These are phyloP conservation scores for Scaptomyza caliginosa DNA, from an alignment of 2,888 invertebrate species.

Conservation along the genomic window DNA sequence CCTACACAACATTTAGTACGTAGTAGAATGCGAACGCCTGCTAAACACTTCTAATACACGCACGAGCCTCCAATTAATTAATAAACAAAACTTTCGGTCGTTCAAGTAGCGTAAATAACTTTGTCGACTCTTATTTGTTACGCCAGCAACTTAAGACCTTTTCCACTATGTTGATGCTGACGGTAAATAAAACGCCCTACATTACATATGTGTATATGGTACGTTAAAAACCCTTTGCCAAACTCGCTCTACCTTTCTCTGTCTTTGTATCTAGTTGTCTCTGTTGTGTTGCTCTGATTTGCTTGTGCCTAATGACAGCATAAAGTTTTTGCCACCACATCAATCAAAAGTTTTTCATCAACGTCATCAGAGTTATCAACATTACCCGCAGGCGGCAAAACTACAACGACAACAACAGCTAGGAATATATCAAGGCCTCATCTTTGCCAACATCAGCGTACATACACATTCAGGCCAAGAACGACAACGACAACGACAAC, in stretches of 20 bases:
- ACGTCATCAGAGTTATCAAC: constrained; percentile 81
- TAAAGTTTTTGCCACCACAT: constrained; percentile 79
- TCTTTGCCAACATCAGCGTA: constrained; percentile 22
- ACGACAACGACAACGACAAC: constrained; percentile 21
- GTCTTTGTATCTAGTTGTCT: neutral
- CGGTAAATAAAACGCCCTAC: constrained; percentile 13
- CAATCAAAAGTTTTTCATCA: constrained; percentile 81
- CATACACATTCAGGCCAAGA: constrained; percentile 49
- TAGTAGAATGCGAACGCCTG: neutral
- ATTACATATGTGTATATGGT: constrained; percentile 19
- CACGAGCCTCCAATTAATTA: constrained; percentile 69
- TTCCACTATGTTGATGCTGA: constrained; percentile 4
- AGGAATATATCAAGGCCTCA: constrained; percentile 52
- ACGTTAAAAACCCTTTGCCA: constrained; percentile 24
- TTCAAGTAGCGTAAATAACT: constrained; percentile 49
- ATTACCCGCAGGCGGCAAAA: constrained; percentile 63
- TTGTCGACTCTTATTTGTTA: constrained; percentile 67
- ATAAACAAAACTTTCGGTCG: constrained; percentile 71
- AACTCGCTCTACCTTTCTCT: neutral
- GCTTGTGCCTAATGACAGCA: constrained; percentile 73
- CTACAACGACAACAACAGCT: constrained; percentile 53
- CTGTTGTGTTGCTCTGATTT: constrained; percentile 28
- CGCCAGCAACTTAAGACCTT: constrained; percentile 51
- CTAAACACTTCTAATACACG: constrained; percentile 7
- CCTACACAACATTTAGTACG: neutral